phyloP scores from a whole-genome alignment of 2,888 invertebrate species.

The Zele albiditarsus region DNA sequence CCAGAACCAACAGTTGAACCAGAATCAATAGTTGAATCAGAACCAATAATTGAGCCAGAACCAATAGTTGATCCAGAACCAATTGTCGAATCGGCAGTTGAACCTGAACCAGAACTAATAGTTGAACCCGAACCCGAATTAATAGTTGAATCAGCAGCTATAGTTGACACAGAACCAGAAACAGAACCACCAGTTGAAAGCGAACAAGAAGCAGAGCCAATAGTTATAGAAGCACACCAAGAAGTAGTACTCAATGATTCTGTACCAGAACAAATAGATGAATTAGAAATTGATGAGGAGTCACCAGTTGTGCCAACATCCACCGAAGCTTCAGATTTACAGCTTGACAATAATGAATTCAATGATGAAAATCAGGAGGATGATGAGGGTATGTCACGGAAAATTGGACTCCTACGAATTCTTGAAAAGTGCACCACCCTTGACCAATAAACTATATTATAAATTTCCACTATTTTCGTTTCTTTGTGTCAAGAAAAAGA shows the following conservation, averaged over 20 bases:
- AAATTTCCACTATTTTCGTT: not conserved
- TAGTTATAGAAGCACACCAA: slow-evolving; percentile 2
- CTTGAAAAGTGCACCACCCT: slow-evolving; percentile 46
- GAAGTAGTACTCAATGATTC: slow-evolving; percentile 9
- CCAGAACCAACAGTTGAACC: slow-evolving; percentile 7
- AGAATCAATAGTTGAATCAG: slow-evolving; percentile 22
- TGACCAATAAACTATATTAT: slow-evolving; percentile 41
- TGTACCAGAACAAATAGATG: not conserved
- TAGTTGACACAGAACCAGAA: slow-evolving; percentile 36
- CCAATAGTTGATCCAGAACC: slow-evolving; percentile 33
- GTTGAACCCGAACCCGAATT: slow-evolving; percentile 40
- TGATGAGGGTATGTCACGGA: slow-evolving; percentile 57
- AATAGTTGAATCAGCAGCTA: slow-evolving; percentile 56
- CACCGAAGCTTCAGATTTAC: slow-evolving; percentile 25
- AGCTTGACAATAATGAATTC: slow-evolving; percentile 45
- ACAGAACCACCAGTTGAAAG: slow-evolving; percentile 24
- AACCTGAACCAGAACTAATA: slow-evolving; percentile 18
- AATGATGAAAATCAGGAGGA: slow-evolving; percentile 41
- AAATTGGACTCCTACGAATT: slow-evolving; percentile 48
- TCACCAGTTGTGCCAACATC: slow-evolving; percentile 30
- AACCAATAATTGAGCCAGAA: slow-evolving; percentile 18
- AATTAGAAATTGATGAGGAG: slow-evolving; percentile 26
- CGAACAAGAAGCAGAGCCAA: slow-evolving; percentile 21
- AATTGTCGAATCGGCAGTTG: slow-evolving; percentile 30
- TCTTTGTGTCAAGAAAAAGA: not conserved